Conservation (phyloP, 2,113 vertebrate species). For the Girardinichthys multiradiatus region DNA sequence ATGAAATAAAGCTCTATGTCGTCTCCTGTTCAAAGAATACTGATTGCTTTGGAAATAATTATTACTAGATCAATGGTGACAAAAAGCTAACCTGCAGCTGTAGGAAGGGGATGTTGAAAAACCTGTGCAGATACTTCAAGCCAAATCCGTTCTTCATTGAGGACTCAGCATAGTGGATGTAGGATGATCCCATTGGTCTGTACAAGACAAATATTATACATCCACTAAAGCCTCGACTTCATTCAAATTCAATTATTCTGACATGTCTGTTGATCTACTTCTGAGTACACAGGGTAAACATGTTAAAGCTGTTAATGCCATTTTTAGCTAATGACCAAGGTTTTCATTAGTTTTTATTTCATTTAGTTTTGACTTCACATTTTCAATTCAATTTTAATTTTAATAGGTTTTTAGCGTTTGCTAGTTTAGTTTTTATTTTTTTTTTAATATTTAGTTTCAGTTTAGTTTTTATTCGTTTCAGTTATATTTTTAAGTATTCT, state of each 20-base stretch:
- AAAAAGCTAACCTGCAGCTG: slow-evolving; percentile 89
- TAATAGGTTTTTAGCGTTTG: too few species aligned
- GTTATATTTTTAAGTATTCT: too few species aligned
- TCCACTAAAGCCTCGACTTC: not conserved
- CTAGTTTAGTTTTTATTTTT: too few species aligned
- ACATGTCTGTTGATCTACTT: too few species aligned
- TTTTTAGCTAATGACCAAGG: too few species aligned
- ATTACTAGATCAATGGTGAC: not conserved
- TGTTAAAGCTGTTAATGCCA: too few species aligned
- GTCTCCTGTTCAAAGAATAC: not conserved
- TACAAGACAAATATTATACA: slow-evolving; percentile 16
- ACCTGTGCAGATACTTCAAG: slow-evolving; percentile 95
- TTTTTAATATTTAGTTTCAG: too few species aligned
- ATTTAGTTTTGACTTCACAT: too few species aligned
- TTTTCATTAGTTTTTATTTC: too few species aligned
- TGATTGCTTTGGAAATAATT: not conserved
- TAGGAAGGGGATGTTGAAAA: slow-evolving; percentile 98
- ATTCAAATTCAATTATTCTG: not conserved
- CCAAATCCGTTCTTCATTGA: slow-evolving; percentile 99
- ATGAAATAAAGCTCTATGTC: not conserved
- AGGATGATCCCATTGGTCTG: slow-evolving; percentile 93
- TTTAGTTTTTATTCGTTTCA: too few species aligned
- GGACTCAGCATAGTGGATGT: slow-evolving; percentile 96
- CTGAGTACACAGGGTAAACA: too few species aligned
- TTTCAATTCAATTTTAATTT: too few species aligned